Conservation (phyloP, 2,113 vertebrate genomes). For the Myiozetetes cayanensis region DNA sequence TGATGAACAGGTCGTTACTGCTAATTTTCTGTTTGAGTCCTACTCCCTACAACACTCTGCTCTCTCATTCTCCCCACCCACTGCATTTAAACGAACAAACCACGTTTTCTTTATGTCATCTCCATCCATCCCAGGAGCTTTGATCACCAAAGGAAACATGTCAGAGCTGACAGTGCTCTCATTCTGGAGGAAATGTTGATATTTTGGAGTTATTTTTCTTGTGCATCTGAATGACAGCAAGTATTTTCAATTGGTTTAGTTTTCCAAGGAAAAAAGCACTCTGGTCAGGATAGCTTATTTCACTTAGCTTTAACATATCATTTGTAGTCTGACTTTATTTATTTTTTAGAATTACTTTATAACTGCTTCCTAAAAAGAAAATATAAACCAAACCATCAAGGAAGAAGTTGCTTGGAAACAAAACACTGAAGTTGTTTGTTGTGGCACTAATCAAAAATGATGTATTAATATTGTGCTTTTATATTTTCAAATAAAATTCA, state of each 20-base stretch:
- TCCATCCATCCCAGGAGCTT: conserved; percentile 25
- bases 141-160: conserved; percentile 43
- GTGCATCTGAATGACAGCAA: background rate
- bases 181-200: conserved; percentile 12
- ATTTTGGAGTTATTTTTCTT: conserved; percentile 30
- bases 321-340: background rate
- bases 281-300: background rate
- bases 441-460: background rate
- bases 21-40: background rate
- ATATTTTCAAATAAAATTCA: background rate
- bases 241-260: background rate
- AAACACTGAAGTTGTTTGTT: background rate
- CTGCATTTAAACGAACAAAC: conserved; percentile 57
- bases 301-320: background rate
- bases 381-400: background rate
- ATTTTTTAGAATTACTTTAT: background rate
- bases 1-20: conserved; percentile 6
- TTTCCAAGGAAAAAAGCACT: background rate
- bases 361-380: background rate
- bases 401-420: background rate
- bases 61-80: conserved; percentile 47
- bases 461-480: background rate
- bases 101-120: conserved; percentile 42
- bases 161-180: conserved; percentile 11
- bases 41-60: background rate